Conservation (phyloP, 2,797 vertebrate species). For the Knipowitschia caucasica region DNA sequence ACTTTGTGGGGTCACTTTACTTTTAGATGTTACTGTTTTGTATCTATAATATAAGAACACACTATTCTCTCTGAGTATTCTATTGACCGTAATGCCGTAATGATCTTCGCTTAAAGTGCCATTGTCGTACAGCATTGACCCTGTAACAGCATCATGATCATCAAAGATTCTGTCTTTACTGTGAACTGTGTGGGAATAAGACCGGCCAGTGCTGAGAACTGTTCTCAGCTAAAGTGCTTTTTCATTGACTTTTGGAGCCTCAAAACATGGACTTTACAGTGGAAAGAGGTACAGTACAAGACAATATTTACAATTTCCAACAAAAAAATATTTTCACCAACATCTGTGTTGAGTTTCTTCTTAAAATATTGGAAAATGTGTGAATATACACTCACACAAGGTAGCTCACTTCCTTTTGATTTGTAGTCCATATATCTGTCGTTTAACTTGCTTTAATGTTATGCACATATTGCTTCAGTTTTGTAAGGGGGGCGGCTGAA, state of each 20-base stretch:
- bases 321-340: no score
- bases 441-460: neutral
- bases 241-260: neutral
- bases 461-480: neutral
- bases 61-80: no score
- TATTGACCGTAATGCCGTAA: neutral
- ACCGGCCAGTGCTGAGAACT: neutral
- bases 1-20: constrained; percentile 32
- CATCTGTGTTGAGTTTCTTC: no score
- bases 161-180: neutral
- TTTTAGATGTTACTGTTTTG: constrained; percentile 18
- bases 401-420: neutral
- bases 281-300: constrained; percentile 1
- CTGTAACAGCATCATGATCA: neutral
- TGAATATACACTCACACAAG: neutral
- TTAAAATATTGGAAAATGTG: no score
- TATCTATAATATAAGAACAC: neutral
- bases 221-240: neutral
- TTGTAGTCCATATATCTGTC: neutral
- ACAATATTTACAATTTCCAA: neutral
- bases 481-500: neutral
- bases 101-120: neutral
- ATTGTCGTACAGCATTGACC: constrained; percentile 2
- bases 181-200: constrained; percentile 7
- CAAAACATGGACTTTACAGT: neutral